Evolutionary conservation across 2,888 invertebrate genomes (phyloP).

Genomic region (Sphaerophoria taeniata): DNA sequence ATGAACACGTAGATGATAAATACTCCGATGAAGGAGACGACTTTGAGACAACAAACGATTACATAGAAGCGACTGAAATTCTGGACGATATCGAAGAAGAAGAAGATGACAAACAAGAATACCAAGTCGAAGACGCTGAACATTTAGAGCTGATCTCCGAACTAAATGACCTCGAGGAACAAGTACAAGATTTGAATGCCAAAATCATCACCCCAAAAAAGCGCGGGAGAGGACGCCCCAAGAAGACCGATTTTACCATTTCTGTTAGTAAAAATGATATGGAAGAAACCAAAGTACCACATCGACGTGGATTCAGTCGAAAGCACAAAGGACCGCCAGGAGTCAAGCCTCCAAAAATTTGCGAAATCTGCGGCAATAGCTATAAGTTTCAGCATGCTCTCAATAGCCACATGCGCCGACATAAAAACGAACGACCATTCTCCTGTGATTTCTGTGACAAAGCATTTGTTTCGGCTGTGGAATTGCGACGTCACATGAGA

Average conservation of each 20-base stretch:
- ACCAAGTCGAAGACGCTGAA: conserved; percentile 51
- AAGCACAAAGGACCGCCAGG: conserved; percentile 54
- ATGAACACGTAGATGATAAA: conserved; percentile 50
- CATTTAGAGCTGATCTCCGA: conserved; percentile 54
- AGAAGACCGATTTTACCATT: conserved; percentile 8
- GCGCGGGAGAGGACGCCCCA: conserved; percentile 70
- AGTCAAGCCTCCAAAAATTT: conserved; percentile 79
- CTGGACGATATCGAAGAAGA: conserved; percentile 50
- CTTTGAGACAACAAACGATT: conserved; percentile 39
- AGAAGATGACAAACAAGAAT: conserved; percentile 33
- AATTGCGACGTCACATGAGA: conserved; percentile 82
- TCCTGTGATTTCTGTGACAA: conserved; percentile 81
- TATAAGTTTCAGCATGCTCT: conserved; percentile 82
- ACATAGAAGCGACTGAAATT: conserved; percentile 39
- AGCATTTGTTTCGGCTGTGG: conserved; percentile 82
- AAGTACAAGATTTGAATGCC: background rate
- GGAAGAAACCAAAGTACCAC: background rate
- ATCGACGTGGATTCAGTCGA: background rate
- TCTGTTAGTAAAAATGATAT: background rate
- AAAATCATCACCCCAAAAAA: conserved; percentile 29
- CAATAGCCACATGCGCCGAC: conserved; percentile 82
- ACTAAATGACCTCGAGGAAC: conserved; percentile 2
- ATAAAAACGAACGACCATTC: conserved; percentile 80
- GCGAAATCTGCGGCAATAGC: conserved; percentile 82
- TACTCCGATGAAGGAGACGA: conserved; percentile 53